These are phyloP conservation scores for Seriola quinqueradiata DNA, from an alignment of 2,113 vertebrate genomes.

Conservation along the genomic window DNA sequence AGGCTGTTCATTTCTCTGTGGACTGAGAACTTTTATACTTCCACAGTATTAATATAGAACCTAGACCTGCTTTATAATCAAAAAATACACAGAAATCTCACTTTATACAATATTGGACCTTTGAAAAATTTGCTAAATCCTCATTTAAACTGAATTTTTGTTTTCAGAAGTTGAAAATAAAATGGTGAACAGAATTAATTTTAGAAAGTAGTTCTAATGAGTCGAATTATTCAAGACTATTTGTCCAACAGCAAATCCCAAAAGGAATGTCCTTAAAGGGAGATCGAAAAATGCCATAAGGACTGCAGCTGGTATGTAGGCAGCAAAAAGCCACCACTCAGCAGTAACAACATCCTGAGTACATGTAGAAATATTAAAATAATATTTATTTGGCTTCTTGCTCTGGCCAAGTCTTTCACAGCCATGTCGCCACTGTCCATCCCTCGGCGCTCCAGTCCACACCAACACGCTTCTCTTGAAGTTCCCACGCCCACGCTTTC, in stretches of 20 bases:
- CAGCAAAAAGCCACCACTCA: neutral
- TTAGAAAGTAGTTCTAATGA: constrained; percentile 6
- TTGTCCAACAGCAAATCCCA: neutral
- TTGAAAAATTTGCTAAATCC: neutral
- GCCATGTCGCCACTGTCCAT: neutral
- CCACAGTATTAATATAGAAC: no score
- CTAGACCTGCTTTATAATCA: no score
- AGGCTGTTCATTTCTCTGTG: no score
- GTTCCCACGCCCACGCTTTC: constrained; percentile 83
- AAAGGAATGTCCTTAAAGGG: neutral
- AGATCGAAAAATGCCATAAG: neutral
- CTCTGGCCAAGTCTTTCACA: neutral
- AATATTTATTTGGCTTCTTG: neutral
- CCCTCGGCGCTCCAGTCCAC: constrained; percentile 5
- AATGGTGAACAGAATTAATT: neutral
- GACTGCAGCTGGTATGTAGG: neutral
- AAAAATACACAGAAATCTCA: no score
- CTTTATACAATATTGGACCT: no score
- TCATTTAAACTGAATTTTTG: neutral
- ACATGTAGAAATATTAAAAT: constrained; percentile 5
- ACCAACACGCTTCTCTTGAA: constrained; percentile 43
- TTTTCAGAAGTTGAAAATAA: neutral
- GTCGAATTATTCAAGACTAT: neutral
- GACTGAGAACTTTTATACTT: no score
- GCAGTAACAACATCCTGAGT: constrained; percentile 3